Evolutionary conservation across 2,888 invertebrate genomes (phyloP), one percentile per base, ranked within the genome.

Genomic region (Cryptus armator): DNA sequence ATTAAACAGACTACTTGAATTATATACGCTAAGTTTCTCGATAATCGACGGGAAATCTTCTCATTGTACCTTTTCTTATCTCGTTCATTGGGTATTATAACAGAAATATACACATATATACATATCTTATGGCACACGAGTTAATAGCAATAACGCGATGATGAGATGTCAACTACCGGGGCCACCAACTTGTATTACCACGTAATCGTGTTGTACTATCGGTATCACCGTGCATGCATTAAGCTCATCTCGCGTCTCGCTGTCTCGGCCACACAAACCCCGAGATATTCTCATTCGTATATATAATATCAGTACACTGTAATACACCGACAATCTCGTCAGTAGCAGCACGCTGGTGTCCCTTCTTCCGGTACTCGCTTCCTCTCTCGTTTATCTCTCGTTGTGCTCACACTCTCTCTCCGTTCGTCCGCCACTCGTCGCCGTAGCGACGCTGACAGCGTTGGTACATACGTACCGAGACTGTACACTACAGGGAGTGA

Each of bases 281-380:
- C 24, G 44, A 51, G 62, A 62, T 4, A 32, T 44, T 78, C 64
- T 48, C 12, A 7, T 82, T 83, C 48, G 64, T 56, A 59, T 68
- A 59, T 46, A 66, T 74, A 43, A 74, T 68, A 75, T 64, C 64
- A 16, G 53, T 56, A 62, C 56, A 48, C 3, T 59, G 53, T 9
- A 62, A 59, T 51, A 64, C 64, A 66, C 51, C 43, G 44, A 81
- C 46, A 46, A 66, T 16, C 70, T 66, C 80, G 78, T 37, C 68
- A 78, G 56, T 19, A 29, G 51, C 59, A 62, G 72, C 19, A 66
- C 24, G 46, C 68, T 16, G 70, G 56, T 56, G 81, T 85, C 87
- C 87, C 86, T 87, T 82, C 85, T 88, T 86, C 86, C 84, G 87
- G 87, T 77, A 81, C 76, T 85, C 80, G 74, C 79, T 83, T 86